Base-by-base conservation (phyloP, 23 tunicate species). In the Phallusia fumigata region DNA sequence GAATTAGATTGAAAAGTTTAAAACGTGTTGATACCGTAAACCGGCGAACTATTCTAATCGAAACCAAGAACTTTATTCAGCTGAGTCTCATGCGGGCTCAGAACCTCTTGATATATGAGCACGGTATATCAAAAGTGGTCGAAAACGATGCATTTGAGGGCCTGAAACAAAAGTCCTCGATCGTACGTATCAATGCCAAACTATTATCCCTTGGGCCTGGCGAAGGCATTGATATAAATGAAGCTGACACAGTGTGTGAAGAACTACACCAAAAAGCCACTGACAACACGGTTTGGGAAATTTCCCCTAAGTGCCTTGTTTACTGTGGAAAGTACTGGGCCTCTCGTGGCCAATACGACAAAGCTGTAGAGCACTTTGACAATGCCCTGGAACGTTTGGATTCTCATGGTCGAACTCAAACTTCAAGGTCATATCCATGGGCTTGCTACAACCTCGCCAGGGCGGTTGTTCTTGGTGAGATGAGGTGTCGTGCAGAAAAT, bases 251-350 rank as follows among this genome's bases (percentile, higher is more conserved):
- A 36, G 32, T 26, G 10, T 81, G 82, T 32, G 32, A 36, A 19
- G 82, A 82, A 0, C 77, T 87, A 8, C 0, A 64, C 24, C 32
- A 53, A 36, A 36, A 76, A 6, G 64, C 91, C 30, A 22, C 15
- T 12, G 53, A 76, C 36, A 80, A 74, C 65, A 53, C 8, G 5
- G 35, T 12, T 1, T 53, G 40, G 50, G 53, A 50, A 58, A 40
- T 84, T 18, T 47, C 86, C 22, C 52, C 79, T 11, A 76, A 82
- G 31, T 87, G 91, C 73, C 26, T 82, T 31, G 76, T 87, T 35
- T 76, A 82, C 53, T 81, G 86, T 81, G 91, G 86, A 30, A 87
- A 86, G 65, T 87, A 87, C 44, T 76, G 44, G 76, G 91, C 86
- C 16, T 78, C 82, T 22, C 82, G 58, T 13, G 72, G 74, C 0